Evolutionary conservation across 2,888 invertebrate genomes (phyloP).

Genomic region (Oscheius sp.): DNA sequence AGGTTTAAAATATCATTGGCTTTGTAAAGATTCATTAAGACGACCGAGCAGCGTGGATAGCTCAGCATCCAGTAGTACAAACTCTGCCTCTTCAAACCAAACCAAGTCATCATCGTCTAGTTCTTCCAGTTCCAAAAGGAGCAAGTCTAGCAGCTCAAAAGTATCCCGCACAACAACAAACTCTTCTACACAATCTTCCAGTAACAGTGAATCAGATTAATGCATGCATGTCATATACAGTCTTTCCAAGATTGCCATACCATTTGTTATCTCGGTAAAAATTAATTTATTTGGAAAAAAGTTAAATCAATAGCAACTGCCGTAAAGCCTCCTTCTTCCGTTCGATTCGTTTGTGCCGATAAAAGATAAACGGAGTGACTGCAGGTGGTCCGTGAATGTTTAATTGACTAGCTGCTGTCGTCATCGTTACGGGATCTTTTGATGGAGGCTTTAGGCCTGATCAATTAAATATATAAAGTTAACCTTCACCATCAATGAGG

Average conservation of each 20-base stretch:
- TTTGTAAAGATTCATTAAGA: neutral
- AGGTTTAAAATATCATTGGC: neutral
- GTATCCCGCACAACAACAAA: neutral
- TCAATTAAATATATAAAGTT: neutral
- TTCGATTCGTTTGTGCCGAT: constrained; percentile 22
- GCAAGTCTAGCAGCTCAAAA: neutral
- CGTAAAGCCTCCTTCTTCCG: constrained; percentile 9
- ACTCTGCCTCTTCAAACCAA: constrained; percentile 1
- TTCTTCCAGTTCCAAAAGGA: neutral
- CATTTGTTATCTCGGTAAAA: neutral
- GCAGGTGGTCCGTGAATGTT: constrained; percentile 24
- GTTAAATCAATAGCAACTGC: neutral
- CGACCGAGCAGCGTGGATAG: constrained; percentile 10
- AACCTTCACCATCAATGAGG: neutral
- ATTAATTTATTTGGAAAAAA: neutral
- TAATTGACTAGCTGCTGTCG: neutral
- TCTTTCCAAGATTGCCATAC: constrained; percentile 4
- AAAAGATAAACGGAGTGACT: constrained; percentile 28
- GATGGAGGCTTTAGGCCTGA: neutral
- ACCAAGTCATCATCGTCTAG: neutral
- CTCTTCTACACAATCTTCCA: neutral
- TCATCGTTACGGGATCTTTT: neutral
- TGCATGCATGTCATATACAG: neutral
- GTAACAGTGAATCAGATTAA: constrained; percentile 4
- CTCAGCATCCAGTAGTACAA: neutral